A percentile compares a stretch with the other conserved stretches of the same genome.
phyloP scores from a whole-genome alignment of 2,113 vertebrate genomes.

The Hypanus sabinus region DNA sequence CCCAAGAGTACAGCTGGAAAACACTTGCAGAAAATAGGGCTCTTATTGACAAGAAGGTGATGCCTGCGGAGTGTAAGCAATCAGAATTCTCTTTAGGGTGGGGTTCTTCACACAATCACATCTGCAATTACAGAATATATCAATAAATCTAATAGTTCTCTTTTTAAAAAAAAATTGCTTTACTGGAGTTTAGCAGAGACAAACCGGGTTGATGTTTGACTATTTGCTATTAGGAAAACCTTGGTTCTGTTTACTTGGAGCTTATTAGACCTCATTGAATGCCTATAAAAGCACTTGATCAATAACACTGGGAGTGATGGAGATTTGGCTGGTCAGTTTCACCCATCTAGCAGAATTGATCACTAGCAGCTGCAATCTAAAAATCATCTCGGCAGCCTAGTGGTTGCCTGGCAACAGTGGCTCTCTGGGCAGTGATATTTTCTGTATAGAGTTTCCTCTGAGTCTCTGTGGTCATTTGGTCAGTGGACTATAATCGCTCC shows the following conservation, averaged over 20 bases:
- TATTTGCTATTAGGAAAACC: constrained; percentile 56
- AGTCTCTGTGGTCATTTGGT: constrained; percentile 63
- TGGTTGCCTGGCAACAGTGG: constrained; percentile 64
- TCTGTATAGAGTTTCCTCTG: constrained; percentile 41
- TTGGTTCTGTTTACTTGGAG: constrained; percentile 58
- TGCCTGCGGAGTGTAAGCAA: constrained; percentile 5
- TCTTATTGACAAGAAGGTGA: constrained; percentile 17
- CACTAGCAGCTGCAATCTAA: constrained; percentile 58
- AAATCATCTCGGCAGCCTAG: constrained; percentile 50
- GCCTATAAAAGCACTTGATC: constrained; percentile 62
- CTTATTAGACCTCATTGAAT: constrained; percentile 63
- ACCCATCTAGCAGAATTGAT: constrained; percentile 69
- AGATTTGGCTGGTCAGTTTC: constrained; percentile 55
- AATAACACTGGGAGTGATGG: constrained; percentile 65
- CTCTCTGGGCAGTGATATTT: constrained; percentile 50
- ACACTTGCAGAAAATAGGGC: neutral
- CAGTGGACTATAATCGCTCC: constrained; percentile 51
- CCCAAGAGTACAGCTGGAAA: neutral
- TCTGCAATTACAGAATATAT: neutral
- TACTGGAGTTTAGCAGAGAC: constrained; percentile 43
- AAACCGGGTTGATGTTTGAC: constrained; percentile 57
- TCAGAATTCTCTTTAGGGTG: constrained; percentile 29
- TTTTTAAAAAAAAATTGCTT: neutral
- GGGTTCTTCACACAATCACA: constrained; percentile 3
- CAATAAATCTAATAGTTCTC: constrained; percentile 22